Percentiles rank a stretch among this genome's conserved stretches.
phyloP scores from a whole-genome alignment of 2,113 vertebrate genomes.

The Varanus komodoensis region DNA sequence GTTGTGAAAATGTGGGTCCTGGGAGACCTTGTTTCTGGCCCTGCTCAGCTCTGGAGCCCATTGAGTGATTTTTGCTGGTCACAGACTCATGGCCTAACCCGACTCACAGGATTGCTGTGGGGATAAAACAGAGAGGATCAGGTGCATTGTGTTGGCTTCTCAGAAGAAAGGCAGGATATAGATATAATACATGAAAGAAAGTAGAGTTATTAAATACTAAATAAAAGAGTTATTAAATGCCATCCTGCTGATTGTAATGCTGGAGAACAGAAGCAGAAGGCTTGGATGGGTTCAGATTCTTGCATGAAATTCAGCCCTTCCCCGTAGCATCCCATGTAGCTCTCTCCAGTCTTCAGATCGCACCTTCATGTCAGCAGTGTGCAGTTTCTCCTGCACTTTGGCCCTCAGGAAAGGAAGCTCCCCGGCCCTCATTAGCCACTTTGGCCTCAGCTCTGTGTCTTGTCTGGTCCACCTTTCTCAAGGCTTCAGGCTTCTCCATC shows the following conservation, averaged over 20 bases:
- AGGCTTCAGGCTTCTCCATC: not conserved
- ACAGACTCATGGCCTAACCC: too few species aligned
- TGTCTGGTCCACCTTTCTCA: not conserved
- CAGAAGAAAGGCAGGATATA: too few species aligned
- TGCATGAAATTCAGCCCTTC: not conserved
- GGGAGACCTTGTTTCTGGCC: too few species aligned
- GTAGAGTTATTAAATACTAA: not conserved
- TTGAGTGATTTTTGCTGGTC: too few species aligned
- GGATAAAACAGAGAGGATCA: too few species aligned
- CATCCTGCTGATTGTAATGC: not conserved
- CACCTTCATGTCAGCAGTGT: not conserved
- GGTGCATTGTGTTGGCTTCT: too few species aligned
- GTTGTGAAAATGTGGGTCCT: too few species aligned
- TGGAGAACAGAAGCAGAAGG: not conserved
- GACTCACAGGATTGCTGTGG: too few species aligned
- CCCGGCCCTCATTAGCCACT: not conserved
- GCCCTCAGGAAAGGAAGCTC: not conserved
- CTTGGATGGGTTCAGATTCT: not conserved
- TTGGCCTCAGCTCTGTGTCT: not conserved
- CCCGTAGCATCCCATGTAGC: not conserved
- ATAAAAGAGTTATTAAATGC: not conserved
- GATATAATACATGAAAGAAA: too few species aligned
- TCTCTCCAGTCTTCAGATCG: not conserved
- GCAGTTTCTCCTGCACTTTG: not conserved
- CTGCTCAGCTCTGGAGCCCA: too few species aligned